Conservation (phyloP, 2,113 vertebrate genomes). For the Ornithorhynchus anatinus region DNA sequence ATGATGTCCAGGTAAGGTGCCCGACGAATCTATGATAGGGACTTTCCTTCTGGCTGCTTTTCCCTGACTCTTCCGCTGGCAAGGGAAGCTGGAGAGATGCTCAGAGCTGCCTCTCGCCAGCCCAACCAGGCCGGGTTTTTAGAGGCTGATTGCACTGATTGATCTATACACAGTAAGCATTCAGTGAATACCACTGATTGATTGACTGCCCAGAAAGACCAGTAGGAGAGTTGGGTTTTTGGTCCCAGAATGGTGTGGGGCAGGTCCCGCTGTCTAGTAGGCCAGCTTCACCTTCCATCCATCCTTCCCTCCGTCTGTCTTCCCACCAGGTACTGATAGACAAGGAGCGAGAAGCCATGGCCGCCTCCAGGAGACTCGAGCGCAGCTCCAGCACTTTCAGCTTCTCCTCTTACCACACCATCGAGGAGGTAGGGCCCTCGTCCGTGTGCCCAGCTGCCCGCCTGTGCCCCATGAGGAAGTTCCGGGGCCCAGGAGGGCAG, state of each 20-base stretch:
- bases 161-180: rapidly evolving
- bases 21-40: rapidly evolving
- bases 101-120: neutral
- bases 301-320: neutral
- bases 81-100: neutral
- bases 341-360: conserved; percentile 78
- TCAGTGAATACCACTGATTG: neutral
- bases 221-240: no score
- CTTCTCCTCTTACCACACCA: conserved; percentile 80
- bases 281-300: neutral
- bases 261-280: neutral
- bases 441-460: neutral
- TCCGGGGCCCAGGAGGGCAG: neutral
- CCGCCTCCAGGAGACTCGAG: conserved; percentile 35
- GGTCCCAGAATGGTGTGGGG: no score
- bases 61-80: neutral
- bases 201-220: neutral
- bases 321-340: conserved; percentile 75
- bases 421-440: conserved; percentile 73
- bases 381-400: conserved; percentile 74
- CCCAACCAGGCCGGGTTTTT: rapidly evolving
- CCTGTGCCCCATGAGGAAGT: neutral
- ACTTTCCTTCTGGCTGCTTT: neutral
- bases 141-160: neutral
- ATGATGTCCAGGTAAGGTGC: conserved; percentile 84